Percentiles rank a stretch among this genome's conserved stretches.
phyloP scores from a whole-genome alignment of 2,888 invertebrate genomes.

The Allolobophora icterica region DNA sequence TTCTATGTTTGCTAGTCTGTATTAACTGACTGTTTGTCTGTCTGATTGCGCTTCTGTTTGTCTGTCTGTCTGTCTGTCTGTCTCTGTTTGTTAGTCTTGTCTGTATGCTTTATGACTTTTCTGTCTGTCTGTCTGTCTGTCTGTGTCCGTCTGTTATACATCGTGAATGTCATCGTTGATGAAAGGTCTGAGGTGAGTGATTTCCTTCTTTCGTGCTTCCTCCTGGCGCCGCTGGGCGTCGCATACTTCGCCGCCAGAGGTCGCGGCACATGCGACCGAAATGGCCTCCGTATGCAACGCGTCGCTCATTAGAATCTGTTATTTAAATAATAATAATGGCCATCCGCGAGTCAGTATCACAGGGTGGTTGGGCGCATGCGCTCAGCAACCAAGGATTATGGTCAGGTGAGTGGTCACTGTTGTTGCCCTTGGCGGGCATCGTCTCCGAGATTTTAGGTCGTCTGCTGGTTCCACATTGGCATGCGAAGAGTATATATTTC shows the following conservation, averaged over 20 bases:
- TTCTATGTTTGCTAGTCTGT: too few relatives aligned
- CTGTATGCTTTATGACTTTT: neutral
- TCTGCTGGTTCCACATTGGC: neutral
- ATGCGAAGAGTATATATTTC: neutral
- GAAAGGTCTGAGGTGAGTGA: neutral
- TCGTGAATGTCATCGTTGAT: neutral
- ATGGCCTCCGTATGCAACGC: neutral
- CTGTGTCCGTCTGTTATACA: neutral
- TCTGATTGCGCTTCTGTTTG: too few relatives aligned
- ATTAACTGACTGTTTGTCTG: neutral
- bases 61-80: too few relatives aligned
- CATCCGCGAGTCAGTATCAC: neutral
- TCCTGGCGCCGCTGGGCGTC: neutral
- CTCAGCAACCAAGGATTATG: neutral
- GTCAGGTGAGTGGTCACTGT: neutral
- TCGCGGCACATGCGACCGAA: neutral
- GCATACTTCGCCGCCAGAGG: neutral
- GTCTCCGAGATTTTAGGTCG: neutral
- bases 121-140: too few relatives aligned
- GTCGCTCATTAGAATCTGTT: neutral
- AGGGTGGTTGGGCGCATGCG: neutral
- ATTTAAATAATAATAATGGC: constrained; percentile 11
- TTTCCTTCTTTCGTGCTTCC: neutral
- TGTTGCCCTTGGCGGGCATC: neutral
- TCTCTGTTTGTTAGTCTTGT: too few relatives aligned